phyloP scores from a whole-genome alignment of 2,113 vertebrate genomes.

The Microcebus jonahi region DNA sequence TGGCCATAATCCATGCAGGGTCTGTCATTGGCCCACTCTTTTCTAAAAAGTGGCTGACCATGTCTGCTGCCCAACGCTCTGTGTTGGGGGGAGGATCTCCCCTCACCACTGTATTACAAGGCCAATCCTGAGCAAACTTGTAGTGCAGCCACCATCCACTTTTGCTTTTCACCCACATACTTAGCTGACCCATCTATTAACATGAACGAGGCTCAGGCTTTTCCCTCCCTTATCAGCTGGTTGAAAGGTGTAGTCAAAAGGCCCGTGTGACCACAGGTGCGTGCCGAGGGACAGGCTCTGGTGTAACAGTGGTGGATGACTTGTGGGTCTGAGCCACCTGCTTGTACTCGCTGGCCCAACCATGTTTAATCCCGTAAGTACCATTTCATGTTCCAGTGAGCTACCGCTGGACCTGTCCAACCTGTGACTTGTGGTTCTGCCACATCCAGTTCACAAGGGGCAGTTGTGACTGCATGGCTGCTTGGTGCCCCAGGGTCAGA shows the following conservation, averaged over 20 bases:
- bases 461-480: not conserved
- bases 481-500: not conserved
- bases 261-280: not conserved
- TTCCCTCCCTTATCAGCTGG: not conserved
- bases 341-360: not conserved
- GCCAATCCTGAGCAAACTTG: not conserved
- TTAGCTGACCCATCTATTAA: not conserved
- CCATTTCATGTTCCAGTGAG: not conserved
- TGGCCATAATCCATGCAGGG: not conserved
- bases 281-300: not conserved
- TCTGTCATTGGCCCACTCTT: not conserved
- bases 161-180: not conserved
- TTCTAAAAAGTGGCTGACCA: not conserved
- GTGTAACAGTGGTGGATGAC: not conserved
- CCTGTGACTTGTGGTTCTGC: not conserved
- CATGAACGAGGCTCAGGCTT: not conserved
- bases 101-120: not conserved
- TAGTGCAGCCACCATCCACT: not conserved
- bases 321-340: not conserved
- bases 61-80: not conserved
- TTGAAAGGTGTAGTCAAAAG: not conserved
- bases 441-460: not conserved
- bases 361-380: not conserved
- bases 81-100: not conserved
- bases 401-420: not conserved